These are phyloP conservation scores for Drosophila ficusphila DNA, from an alignment of 1,140 invertebrate species.

Conservation along the genomic window DNA sequence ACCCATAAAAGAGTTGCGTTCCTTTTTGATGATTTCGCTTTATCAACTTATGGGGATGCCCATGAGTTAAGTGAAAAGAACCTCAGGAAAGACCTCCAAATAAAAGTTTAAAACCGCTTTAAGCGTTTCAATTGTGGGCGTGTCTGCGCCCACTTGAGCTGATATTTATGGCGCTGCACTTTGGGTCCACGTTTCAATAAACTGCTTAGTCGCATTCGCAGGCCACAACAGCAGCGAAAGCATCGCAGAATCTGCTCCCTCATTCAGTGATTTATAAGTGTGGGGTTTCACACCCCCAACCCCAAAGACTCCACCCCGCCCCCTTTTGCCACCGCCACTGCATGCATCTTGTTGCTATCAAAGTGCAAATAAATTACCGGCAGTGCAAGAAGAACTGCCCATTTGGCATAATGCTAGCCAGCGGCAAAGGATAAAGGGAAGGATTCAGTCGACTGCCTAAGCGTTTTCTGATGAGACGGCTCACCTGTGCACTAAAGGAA, in stretches of 20 bases:
- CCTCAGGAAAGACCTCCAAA: not conserved
- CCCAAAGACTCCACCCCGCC: not conserved
- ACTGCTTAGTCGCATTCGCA: constrained; percentile 67
- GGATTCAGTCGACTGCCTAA: constrained; percentile 39
- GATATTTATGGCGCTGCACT: constrained; percentile 44
- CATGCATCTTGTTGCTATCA: constrained; percentile 81
- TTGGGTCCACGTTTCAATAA: constrained; percentile 72
- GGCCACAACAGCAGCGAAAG: constrained; percentile 34
- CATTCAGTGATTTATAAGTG: constrained; percentile 66
- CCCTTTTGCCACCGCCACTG: not conserved
- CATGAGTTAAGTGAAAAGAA: not conserved
- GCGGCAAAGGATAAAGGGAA: not conserved
- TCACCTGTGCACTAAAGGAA: constrained; percentile 26
- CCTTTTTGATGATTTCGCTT: not conserved
- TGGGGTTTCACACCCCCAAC: constrained; percentile 1
- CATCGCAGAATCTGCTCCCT: constrained; percentile 48
- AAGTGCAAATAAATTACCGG: constrained; percentile 78
- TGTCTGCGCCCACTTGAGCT: constrained; percentile 27
- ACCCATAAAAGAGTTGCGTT: constrained; percentile 10
- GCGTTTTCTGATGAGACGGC: constrained; percentile 69
- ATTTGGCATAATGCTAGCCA: constrained; percentile 31
- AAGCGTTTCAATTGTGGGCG: constrained; percentile 3
- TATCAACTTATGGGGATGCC: not conserved
- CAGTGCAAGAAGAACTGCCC: constrained; percentile 36
- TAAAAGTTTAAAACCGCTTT: not conserved